These are phyloP conservation scores for Drosophila athabasca DNA, from an alignment of 1,140 invertebrate species.

Conservation along the genomic window DNA sequence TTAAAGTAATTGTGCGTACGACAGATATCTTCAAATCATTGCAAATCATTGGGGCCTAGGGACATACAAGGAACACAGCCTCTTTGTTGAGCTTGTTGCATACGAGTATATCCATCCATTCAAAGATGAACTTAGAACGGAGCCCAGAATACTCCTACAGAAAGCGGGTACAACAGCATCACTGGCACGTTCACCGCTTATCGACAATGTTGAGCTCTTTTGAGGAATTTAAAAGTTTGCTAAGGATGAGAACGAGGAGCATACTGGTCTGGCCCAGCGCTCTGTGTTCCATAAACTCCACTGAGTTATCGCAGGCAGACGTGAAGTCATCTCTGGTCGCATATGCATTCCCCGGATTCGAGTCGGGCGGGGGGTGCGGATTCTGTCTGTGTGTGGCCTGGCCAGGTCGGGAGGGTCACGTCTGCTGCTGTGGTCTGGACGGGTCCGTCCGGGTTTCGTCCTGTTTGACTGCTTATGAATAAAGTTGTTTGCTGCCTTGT, in stretches of 20 bases:
- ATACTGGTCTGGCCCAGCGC: slow-evolving; percentile 24
- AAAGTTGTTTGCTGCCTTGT: slow-evolving; percentile 76
- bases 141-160: slow-evolving; percentile 5
- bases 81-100: no score
- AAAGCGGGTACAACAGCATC: slow-evolving; percentile 18
- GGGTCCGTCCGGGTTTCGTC: slow-evolving; percentile 25
- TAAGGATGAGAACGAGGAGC: slow-evolving; percentile 15
- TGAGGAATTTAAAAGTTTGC: slow-evolving; percentile 60
- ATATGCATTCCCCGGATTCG: slow-evolving; percentile 30
- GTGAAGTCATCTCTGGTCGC: slow-evolving; percentile 72
- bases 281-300: slow-evolving; percentile 59
- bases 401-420: slow-evolving; percentile 19
- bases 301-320: slow-evolving; percentile 78
- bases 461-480: slow-evolving; percentile 75
- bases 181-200: slow-evolving; percentile 66
- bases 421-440: slow-evolving; percentile 1
- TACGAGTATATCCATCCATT: no score
- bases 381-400: slow-evolving; percentile 60
- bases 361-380: neutral
- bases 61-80: no score
- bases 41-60: no score
- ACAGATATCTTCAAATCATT: no score
- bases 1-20: no score
- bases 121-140: no score
- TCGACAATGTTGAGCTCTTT: slow-evolving; percentile 48